Conservation (phyloP, 2,113 vertebrate genomes). For the Oncorhynchus keta region DNA sequence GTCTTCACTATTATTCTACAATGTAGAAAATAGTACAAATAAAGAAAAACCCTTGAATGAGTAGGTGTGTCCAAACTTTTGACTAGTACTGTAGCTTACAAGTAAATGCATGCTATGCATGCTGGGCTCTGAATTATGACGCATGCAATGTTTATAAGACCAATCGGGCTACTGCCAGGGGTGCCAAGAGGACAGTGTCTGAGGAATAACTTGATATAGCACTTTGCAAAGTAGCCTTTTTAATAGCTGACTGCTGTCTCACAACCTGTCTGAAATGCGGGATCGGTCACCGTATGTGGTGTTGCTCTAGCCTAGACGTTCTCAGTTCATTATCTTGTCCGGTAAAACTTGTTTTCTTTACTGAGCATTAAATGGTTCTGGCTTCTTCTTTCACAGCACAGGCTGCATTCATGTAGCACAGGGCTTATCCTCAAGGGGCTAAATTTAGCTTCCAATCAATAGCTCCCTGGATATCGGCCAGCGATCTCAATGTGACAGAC, state of each 20-base stretch:
- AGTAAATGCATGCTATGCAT: no score
- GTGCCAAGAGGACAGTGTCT: slow-evolving; percentile 28
- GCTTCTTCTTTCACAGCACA: background rate
- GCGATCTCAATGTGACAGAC: background rate
- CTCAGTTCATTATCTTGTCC: no score
- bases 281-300: no score
- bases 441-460: slow-evolving; percentile 24
- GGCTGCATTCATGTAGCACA: background rate
- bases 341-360: no score
- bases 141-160: slow-evolving; percentile 17
- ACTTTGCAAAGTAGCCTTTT: slow-evolving; percentile 14
- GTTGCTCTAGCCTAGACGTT: no score
- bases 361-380: no score
- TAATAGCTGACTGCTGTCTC: slow-evolving; percentile 30
- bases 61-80: no score
- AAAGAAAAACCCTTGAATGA: no score
- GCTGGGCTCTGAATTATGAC: background rate
- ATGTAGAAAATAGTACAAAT: no score
- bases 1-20: no score
- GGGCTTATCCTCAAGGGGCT: background rate
- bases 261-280: no score
- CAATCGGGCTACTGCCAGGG: background rate
- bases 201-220: slow-evolving; percentile 39
- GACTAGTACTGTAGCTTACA: no score
- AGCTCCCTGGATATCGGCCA: slow-evolving; percentile 1